These are phyloP conservation scores for Metellina segmentata DNA, from an alignment of 2,888 invertebrate species.

Conservation along the genomic window DNA sequence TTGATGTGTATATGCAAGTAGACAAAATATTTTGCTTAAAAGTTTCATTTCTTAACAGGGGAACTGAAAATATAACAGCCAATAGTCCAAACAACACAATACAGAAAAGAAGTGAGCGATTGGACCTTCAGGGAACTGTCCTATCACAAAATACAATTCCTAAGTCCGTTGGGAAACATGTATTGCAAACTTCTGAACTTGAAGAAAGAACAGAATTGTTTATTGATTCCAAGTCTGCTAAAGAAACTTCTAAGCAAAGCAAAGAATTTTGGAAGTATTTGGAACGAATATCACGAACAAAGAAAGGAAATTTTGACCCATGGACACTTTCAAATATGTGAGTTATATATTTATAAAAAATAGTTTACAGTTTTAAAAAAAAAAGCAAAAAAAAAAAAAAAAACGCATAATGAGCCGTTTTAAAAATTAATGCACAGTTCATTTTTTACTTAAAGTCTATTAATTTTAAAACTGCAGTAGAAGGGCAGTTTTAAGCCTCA, in stretches of 20 bases:
- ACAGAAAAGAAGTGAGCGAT: no score
- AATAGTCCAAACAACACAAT: no score
- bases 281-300: constrained; percentile 25
- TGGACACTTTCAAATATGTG: constrained; percentile 47
- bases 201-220: background rate
- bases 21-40: no score
- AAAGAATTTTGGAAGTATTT: constrained; percentile 49
- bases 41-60: no score
- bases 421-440: background rate
- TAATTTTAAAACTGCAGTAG: no score
- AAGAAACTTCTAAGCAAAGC: constrained; percentile 8
- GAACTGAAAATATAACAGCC: no score
- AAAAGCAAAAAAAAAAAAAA: no score
- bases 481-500: no score
- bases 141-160: no score
- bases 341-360: constrained; percentile 23
- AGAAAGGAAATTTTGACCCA: constrained; percentile 63
- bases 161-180: no score
- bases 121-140: no score
- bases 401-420: background rate
- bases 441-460: background rate
- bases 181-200: background rate
- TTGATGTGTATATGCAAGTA: no score
- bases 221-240: background rate
- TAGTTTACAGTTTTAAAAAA: background rate